Percentiles rank a stretch among this genome's conserved stretches.
These are phyloP conservation scores for Chrysemys picta DNA, from an alignment of 2,113 vertebrate genomes.

Conservation along the genomic window DNA sequence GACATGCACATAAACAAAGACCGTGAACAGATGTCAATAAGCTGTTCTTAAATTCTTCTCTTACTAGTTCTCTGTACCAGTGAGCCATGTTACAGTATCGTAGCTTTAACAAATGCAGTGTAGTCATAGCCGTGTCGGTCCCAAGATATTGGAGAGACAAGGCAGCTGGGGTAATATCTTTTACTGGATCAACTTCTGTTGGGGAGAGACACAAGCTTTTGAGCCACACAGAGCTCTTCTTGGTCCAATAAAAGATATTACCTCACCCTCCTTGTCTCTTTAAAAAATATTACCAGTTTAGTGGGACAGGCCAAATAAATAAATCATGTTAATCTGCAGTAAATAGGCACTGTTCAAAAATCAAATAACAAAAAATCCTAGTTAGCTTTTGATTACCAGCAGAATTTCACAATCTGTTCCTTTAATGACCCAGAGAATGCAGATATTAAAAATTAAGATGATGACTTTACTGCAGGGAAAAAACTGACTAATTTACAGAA, in stretches of 20 bases:
- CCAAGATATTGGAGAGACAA: neutral
- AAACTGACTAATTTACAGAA: constrained; percentile 74
- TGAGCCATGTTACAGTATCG: constrained; percentile 38
- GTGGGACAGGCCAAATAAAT: constrained; percentile 65
- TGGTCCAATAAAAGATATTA: neutral
- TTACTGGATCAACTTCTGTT: neutral
- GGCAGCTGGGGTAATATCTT: neutral
- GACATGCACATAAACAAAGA: neutral
- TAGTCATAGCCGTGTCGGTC: neutral
- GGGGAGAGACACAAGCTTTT: neutral
- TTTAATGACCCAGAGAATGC: constrained; percentile 62
- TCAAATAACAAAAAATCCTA: constrained; percentile 57
- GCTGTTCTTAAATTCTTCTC: neutral
- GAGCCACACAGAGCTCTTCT: neutral
- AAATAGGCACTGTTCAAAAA: constrained; percentile 48
- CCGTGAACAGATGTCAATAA: rapidly evolving
- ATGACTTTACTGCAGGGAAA: constrained; percentile 59
- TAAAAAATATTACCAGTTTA: constrained; percentile 59
- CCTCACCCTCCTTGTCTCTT: neutral
- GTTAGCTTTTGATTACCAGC: constrained; percentile 72
- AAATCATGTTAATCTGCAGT: constrained; percentile 61
- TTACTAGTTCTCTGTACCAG: constrained; percentile 29
- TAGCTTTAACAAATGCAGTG: constrained; percentile 20
- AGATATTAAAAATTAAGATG: constrained; percentile 68
- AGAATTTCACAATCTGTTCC: constrained; percentile 71